Conservation (phyloP, 2,113 vertebrate species). For the Myrmecophaga tridactyla region DNA sequence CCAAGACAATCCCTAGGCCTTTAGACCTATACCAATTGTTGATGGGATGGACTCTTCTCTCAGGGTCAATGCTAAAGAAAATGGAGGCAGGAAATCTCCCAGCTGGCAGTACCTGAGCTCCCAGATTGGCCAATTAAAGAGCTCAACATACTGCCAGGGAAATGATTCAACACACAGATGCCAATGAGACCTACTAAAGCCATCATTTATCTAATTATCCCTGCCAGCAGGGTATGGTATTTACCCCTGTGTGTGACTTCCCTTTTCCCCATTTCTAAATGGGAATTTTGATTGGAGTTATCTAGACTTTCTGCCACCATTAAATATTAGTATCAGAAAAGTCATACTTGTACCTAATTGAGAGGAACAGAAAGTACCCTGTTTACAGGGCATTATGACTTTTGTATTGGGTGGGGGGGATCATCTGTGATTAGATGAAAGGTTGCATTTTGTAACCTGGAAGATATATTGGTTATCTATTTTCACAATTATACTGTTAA, state of each 20-base stretch:
- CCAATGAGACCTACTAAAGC: conserved; percentile 46
- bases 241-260: background rate
- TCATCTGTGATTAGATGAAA: conserved; percentile 44
- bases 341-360: background rate
- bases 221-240: background rate
- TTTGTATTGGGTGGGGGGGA: background rate
- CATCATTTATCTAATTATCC: conserved; percentile 59
- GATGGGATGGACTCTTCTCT: conserved; percentile 8
- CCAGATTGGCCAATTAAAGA: conserved; percentile 68
- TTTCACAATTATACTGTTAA: conserved; percentile 70
- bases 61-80: background rate
- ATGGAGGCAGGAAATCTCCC: conserved; percentile 21
- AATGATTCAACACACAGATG: conserved; percentile 59
- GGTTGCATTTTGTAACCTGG: conserved; percentile 46
- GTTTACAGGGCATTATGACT: background rate
- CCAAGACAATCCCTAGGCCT: conserved; percentile 1
- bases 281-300: background rate
- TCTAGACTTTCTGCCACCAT: conserved; percentile 28
- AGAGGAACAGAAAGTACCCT: background rate
- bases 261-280: background rate
- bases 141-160: conserved; percentile 60
- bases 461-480: conserved; percentile 53
- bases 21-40: background rate
- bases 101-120: conserved; percentile 59
- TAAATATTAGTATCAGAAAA: conserved; percentile 50